Base-by-base conservation (phyloP, 2,113 vertebrate genomes). In the Canis aureus region DNA sequence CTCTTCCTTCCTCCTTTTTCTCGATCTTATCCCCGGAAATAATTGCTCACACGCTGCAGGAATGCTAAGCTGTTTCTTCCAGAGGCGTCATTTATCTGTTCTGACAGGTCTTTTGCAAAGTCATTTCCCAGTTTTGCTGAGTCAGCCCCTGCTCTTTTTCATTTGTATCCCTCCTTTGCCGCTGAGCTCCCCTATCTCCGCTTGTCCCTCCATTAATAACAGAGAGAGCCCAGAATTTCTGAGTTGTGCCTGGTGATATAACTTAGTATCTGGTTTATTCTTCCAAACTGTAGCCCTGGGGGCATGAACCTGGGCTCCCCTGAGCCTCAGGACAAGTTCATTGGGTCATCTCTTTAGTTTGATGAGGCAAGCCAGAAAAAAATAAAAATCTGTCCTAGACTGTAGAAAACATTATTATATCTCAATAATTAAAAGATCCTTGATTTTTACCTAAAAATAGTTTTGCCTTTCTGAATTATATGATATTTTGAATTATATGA, bases 81-180 rank as follows among this genome's bases (percentile, higher is more conserved):
- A 11, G 81, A 94, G 85, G 76, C 0, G 1, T 25, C 1, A 1
- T 78, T 96, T 89, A 27, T n/a, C 76, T 55, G 12, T 74, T 25
- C 91, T 97, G 97, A 97, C 79, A 95, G 91, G 57, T 38, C 78
- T 98, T 98, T 97, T 98, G 97, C 29, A 1, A 97, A 98, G 93
- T 94, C 97, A 51, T 94, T 97, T 89, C 62, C 20, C 17, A 19
- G 86, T 97, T 98, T 97, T 97, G 97, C 94, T 2, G 62, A 98
- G 81, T 98, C 96, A 92, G 96, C 88, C 22, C 2, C 38, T 94
- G 90, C 94, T 96, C 22, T 32, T 93, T 71, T 89, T 22, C 2
- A 85, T 97, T 81, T 91, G 27, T 95, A 55, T 86, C 96, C 92
- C 74, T 98, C 96, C 85, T 13, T 80, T n/a, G 76, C 95, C 95